Evolutionary conservation across 2,797 vertebrate species (phyloP), one percentile per base, ranked within the genome.

Genomic region (Rallus crepitans): DNA sequence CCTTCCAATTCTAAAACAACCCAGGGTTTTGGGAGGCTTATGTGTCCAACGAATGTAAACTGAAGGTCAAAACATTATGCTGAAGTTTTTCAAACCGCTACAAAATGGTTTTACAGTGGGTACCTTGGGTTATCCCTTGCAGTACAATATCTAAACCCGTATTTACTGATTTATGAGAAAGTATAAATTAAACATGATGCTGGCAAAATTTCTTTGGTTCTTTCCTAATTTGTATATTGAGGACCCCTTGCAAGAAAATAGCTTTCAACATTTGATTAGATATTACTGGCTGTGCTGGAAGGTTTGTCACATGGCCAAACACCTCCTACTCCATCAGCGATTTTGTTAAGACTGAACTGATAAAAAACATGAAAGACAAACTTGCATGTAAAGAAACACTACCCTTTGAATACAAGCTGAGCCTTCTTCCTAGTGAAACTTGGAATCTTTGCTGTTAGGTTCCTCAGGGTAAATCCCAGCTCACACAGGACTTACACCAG

Each of bases 341-440:
- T 18, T 73, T 47, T 6, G 2, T 57, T 59, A 73, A 61, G 20
- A 61, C 19, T 24, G n/a, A 77, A 40, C 4, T 13, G 33, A 59
- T 33, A 35, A 71, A 86, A 17, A n/a, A 11, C 0, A 20, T 13
- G 7, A 61, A 75, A 78, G 48, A 45, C 5, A 52, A 56, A 69
- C 4, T 6, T 13, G 4, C 10, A 11, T 5, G 2, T 31, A 14
- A 56, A 53, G 24, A 27, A 21, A 35, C 0, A 0, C 50, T 24
- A 13, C 8, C 4, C 6, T 85, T 72, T 71, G 35, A 40, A 12
- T 2, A 48, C 5, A 2, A 73, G 31, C 20, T 16, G 59, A 66
- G 47, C 9, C 35, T 47, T 42, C 30, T 10, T 78, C 4, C 61
- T 8, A 6, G 18, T 35, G n/a, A 68, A 42, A 27, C 45, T 12